Conservation (phyloP, 2,888 invertebrate species). For the Lottia gigantea region DNA sequence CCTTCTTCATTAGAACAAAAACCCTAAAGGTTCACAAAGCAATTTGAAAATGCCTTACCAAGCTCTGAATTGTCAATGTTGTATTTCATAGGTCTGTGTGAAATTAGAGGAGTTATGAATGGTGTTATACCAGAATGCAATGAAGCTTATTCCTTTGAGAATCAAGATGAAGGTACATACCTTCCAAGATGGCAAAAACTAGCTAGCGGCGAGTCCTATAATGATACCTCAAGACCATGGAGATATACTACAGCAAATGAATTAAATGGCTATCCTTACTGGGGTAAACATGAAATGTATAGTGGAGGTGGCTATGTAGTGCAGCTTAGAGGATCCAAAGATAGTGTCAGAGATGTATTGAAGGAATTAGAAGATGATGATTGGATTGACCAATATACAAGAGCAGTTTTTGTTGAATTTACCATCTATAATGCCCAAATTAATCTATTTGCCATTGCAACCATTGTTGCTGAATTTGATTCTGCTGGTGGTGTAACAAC, state of each 20-base stretch:
- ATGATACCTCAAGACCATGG: slow-evolving; percentile 17
- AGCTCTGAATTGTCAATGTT: too few species aligned
- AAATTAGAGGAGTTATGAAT: slow-evolving; percentile 37
- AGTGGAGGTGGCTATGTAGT: slow-evolving; percentile 71
- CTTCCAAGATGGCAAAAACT: slow-evolving; percentile 53
- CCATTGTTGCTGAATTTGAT: slow-evolving; percentile 63
- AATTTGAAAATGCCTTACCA: too few species aligned
- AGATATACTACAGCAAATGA: slow-evolving; percentile 58
- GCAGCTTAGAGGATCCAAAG: slow-evolving; percentile 59
- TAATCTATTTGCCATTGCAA: slow-evolving; percentile 64
- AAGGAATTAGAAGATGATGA: slow-evolving; percentile 59
- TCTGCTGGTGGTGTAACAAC: slow-evolving; percentile 61
- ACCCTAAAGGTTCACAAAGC: too few species aligned
- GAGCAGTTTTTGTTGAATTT: slow-evolving; percentile 72
- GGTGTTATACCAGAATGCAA: slow-evolving; percentile 55
- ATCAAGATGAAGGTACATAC: slow-evolving; percentile 56
- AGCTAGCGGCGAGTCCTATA: slow-evolving; percentile 25
- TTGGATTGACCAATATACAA: slow-evolving; percentile 71
- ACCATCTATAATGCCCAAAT: slow-evolving; percentile 70
- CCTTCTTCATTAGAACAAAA: too few species aligned
- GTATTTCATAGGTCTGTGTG: slow-evolving; percentile 45
- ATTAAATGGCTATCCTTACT: slow-evolving; percentile 68
- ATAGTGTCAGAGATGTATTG: slow-evolving; percentile 57
- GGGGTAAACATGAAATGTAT: slow-evolving; percentile 67
- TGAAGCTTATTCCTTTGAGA: slow-evolving; percentile 45